Evolutionary conservation across 2,797 vertebrate genomes (phyloP), one percentile per base, ranked within the genome.

Genomic region (Rhodeus uyekii): DNA sequence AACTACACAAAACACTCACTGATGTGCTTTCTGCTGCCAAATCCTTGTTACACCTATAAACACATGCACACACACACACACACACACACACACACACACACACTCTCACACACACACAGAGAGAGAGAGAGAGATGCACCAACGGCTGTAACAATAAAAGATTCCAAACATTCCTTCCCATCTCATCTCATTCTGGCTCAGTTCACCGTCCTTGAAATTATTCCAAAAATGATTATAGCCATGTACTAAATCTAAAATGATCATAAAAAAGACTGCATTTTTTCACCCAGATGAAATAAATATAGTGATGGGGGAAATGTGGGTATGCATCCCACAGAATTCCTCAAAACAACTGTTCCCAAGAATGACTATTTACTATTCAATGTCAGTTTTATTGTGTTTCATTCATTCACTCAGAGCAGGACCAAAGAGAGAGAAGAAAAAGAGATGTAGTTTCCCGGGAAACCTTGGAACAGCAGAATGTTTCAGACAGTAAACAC

Each of bases 131-230:
- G n/a, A 61, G 53, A 65, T 18, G 48, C 18, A 82, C 36, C 80
- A 55, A 36, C 60, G 67, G 61, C 48, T 58, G 72, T 76, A 82
- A 68, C 61, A 83, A 71, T 48, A 78, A 55, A 61, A 39, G 74
- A 83, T 77, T 83, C 81, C 81, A 72, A 24, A 69, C 74, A 77
- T 76, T 77, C 74, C 75, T 60, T 76, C 74, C 38, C 44, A n/a
- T 63, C 42, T 60, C 65, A 29, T 60, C 13, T 32, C 65, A 34
- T n/a, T 72, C 50, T 36, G 50, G 32, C 65, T 16, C 65, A 29
- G 16, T 36, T 77, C 81, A 38, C 3, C 16, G 4, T 69, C 44
- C 36, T 32, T 58, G 24, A 74, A 53, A 67, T 32, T 53, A 53
- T 75, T 42, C 24, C 18, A 64, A 3, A 2, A n/a, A 53, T 29